Percentiles rank a stretch among this genome's conserved stretches.
phyloP scores from a whole-genome alignment of 2,888 invertebrate genomes.

The Chymomyza amoena region DNA sequence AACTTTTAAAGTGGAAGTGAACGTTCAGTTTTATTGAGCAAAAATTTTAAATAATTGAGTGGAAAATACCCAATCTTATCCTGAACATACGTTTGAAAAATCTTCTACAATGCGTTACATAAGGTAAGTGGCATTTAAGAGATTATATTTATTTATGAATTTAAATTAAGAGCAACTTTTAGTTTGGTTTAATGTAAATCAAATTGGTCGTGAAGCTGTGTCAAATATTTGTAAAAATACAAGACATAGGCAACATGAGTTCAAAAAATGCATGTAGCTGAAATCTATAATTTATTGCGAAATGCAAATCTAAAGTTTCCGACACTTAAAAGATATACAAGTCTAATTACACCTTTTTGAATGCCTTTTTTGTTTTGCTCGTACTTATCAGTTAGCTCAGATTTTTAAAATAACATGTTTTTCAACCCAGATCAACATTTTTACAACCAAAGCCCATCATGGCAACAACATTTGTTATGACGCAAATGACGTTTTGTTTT shows the following conservation, averaged over 20 bases:
- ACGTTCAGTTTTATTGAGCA: conserved; percentile 2
- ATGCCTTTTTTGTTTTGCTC: neutral
- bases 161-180: too few relatives aligned
- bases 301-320: too few relatives aligned
- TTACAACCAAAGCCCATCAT: conserved; percentile 20
- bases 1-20: conserved; percentile 32
- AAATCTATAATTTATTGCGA: too few relatives aligned
- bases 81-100: neutral
- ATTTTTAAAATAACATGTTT: conserved; percentile 68
- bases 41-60: neutral
- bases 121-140: conserved; percentile 44
- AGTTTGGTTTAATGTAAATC: too few relatives aligned
- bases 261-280: too few relatives aligned
- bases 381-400: conserved; percentile 46
- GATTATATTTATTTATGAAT: neutral
- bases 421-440: conserved; percentile 41
- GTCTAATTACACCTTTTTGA: neutral
- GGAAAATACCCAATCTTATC: neutral
- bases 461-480: conserved; percentile 39
- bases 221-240: too few relatives aligned
- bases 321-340: neutral
- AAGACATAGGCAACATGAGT: too few relatives aligned
- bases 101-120: conserved; percentile 62
- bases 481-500: conserved; percentile 43
- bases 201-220: too few relatives aligned